Base-by-base conservation (phyloP, 92 coral and sea anemone genomes). In the Phenganax marumi region DNA sequence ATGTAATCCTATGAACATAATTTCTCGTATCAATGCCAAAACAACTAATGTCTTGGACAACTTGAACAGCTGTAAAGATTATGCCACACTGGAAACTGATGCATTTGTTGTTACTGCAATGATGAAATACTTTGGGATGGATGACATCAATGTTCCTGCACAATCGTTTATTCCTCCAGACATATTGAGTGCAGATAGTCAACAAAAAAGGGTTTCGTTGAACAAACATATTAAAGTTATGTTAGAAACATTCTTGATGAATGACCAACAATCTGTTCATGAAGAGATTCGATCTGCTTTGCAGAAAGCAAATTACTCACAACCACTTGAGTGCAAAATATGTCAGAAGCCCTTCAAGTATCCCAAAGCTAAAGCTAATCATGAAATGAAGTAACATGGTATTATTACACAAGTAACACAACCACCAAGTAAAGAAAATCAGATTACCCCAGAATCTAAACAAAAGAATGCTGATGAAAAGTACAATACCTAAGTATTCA, bases 1-100 rank as follows among this genome's bases (percentile, higher is more conserved):
- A n/a, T n/a, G n/a, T n/a, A n/a, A n/a, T n/a, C n/a, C n/a, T 76
- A 87, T 90, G 93, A 90, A 87, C 70, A 90, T 90, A 1, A 84
- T 56, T 2, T 64, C 60, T 77, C 70, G 54, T 68, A 76, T 70
- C 46, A 88, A 88, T 88, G 93, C 91, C 8, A 84, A 83, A 81
- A 89, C 95, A 21, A 77, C 70, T 23, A 89, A 91, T 75, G 90
- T 76, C 13, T 85, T 84, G 0, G 92, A 89, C 80, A 89, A 91
- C 70, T 82, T 80, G 50, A 89, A 91, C 62, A 1, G 17, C 53
- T 86, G 90, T 23, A 87, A 89, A 58, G 87, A 77, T 10, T 91
- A 83, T 82, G 91, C 81, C 0, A 85, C 86, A 57, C 16, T 89
- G 26, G 96, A 91, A 46, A 91, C 92, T 0, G 87, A 87, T 65